Conservation (phyloP, 2,888 invertebrate species). For the Cinara cedri region DNA sequence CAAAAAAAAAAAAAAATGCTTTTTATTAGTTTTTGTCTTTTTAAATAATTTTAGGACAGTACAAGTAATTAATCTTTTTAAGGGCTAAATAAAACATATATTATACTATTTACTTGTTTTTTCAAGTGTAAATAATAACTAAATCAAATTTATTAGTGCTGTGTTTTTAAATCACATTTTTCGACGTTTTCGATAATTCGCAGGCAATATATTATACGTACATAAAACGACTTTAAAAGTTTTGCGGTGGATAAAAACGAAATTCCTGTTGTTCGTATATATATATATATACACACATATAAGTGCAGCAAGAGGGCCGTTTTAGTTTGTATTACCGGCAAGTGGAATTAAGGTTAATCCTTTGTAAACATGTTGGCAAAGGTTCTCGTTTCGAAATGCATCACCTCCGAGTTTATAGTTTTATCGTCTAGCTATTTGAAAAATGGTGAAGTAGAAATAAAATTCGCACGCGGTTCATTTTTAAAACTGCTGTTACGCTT, state of each 20-base stretch:
- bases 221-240: constrained; percentile 19
- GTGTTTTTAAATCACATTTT: neutral
- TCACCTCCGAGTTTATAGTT: constrained; percentile 17
- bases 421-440: constrained; percentile 17
- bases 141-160: neutral
- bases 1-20: too few species aligned
- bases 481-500: neutral
- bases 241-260: constrained; percentile 45
- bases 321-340: constrained; percentile 52
- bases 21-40: too few species aligned
- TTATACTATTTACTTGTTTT: neutral
- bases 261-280: constrained; percentile 17
- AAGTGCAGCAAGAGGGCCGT: constrained; percentile 22
- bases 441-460: constrained; percentile 17
- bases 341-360: constrained; percentile 54
- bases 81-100: too few species aligned
- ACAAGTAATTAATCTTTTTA: too few species aligned
- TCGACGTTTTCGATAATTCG: constrained; percentile 32
- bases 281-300: too few species aligned
- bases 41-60: too few species aligned
- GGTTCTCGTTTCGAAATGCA: constrained; percentile 31
- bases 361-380: constrained; percentile 52
- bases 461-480: neutral
- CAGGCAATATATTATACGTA: constrained; percentile 3
- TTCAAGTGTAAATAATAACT: neutral